These are phyloP conservation scores for Adelphocoris suturalis DNA, from an alignment of 2,888 invertebrate genomes.

Conservation along the genomic window DNA sequence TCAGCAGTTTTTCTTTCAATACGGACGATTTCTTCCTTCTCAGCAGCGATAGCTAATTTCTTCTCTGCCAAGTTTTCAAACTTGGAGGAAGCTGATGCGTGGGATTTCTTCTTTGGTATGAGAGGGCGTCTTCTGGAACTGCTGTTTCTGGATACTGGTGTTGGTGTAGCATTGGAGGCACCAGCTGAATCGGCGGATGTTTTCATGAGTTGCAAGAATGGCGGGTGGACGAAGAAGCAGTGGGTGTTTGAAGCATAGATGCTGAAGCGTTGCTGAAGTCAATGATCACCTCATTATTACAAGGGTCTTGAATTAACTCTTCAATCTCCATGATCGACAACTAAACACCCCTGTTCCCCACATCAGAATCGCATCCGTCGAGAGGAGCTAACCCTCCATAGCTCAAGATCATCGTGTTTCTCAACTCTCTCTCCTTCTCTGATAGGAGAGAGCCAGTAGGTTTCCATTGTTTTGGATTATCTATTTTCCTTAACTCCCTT, in stretches of 20 bases:
- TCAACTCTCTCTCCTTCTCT: no score
- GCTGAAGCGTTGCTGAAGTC: slow-evolving; percentile 40
- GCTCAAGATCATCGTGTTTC: no score
- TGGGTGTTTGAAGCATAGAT: slow-evolving; percentile 31
- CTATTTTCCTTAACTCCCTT: no score
- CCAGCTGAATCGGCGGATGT: background rate
- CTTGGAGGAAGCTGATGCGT: background rate
- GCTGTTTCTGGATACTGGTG: background rate
- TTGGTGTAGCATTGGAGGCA: background rate
- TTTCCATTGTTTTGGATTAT: no score
- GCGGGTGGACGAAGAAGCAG: background rate
- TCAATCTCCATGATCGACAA: no score
- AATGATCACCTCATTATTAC: background rate
- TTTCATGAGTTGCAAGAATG: background rate
- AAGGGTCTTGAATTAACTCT: background rate
- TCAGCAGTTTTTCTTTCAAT: background rate
- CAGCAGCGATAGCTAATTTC: background rate
- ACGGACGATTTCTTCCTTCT: slow-evolving; percentile 1
- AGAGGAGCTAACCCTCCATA: no score
- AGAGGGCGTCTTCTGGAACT: slow-evolving; percentile 35
- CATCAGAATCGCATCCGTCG: no score
- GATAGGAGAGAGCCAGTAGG: no score
- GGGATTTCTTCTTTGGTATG: background rate
- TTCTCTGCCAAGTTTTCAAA: slow-evolving; percentile 31
- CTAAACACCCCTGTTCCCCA: no score